Percentiles rank a stretch among this genome's conserved stretches.
These are phyloP conservation scores for Agriotes lineatus DNA, from an alignment of 2,888 invertebrate genomes.

Conservation along the genomic window DNA sequence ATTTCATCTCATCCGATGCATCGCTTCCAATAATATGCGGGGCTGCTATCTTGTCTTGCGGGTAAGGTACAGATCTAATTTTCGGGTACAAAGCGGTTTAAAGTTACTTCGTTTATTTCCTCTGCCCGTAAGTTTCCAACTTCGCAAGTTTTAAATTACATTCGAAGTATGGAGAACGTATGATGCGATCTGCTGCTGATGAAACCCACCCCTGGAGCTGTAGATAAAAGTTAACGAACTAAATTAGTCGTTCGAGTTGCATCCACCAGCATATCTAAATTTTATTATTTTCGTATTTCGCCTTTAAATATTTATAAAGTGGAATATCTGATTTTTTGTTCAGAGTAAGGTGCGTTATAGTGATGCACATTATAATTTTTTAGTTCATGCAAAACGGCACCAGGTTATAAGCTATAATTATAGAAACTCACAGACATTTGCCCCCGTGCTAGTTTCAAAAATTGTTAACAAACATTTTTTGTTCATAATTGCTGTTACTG, in stretches of 20 bases:
- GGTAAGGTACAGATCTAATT: slow-evolving; percentile 10
- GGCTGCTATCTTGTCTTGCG: slow-evolving; percentile 3
- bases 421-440: too few relatives aligned
- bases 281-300: too few relatives aligned
- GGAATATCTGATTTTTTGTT: too few relatives aligned
- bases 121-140: neutral
- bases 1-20: slow-evolving; percentile 25
- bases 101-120: slow-evolving; percentile 15
- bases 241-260: slow-evolving; percentile 9
- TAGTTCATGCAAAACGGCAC: too few relatives aligned
- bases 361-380: too few relatives aligned
- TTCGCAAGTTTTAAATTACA: slow-evolving; percentile 8
- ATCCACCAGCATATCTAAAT: too few relatives aligned
- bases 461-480: too few relatives aligned
- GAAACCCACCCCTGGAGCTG: neutral
- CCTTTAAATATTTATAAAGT: too few relatives aligned
- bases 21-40: slow-evolving; percentile 12
- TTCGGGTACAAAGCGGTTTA: slow-evolving; percentile 20
- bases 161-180: neutral
- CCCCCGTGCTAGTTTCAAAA: too few relatives aligned
- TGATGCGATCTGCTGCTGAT: neutral
- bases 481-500: too few relatives aligned
- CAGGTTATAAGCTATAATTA: too few relatives aligned
- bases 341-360: too few relatives aligned
- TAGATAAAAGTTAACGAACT: slow-evolving; percentile 11